phyloP scores from a whole-genome alignment of 2,113 vertebrate genomes.

The Perca flavescens region DNA sequence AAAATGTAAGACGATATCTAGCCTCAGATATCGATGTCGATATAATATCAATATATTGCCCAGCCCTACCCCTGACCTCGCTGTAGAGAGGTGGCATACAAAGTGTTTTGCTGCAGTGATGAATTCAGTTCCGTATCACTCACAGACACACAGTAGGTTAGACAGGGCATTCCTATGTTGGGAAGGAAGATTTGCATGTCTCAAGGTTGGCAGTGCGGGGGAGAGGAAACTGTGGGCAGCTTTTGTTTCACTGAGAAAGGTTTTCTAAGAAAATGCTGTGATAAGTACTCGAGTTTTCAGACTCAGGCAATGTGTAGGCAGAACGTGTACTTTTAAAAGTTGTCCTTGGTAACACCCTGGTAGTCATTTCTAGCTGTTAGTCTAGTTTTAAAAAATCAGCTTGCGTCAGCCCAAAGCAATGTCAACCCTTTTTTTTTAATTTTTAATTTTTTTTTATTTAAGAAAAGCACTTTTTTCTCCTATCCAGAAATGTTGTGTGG shows the following conservation, averaged over 20 bases:
- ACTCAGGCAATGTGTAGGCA: not conserved
- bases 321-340: not conserved
- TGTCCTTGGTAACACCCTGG: not conserved
- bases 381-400: not conserved
- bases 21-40: too few relatives aligned
- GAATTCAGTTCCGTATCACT: not conserved
- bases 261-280: conserved; percentile 24
- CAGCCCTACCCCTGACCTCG: not conserved
- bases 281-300: not conserved
- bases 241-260: not conserved
- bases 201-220: not conserved
- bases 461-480: too few relatives aligned
- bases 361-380: not conserved
- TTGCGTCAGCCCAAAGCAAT: not conserved
- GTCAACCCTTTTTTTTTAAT: too few relatives aligned
- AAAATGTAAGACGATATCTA: too few relatives aligned
- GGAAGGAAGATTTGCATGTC: not conserved
- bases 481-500: too few relatives aligned
- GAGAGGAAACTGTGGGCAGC: conserved; percentile 19
- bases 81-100: not conserved
- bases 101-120: not conserved
- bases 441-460: too few relatives aligned
- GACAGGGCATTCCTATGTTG: not conserved
- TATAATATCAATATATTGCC: too few relatives aligned
- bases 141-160: not conserved